Evolutionary conservation across 2,113 vertebrate genomes (phyloP).

Genomic region (Dascyllus trimaculatus): DNA sequence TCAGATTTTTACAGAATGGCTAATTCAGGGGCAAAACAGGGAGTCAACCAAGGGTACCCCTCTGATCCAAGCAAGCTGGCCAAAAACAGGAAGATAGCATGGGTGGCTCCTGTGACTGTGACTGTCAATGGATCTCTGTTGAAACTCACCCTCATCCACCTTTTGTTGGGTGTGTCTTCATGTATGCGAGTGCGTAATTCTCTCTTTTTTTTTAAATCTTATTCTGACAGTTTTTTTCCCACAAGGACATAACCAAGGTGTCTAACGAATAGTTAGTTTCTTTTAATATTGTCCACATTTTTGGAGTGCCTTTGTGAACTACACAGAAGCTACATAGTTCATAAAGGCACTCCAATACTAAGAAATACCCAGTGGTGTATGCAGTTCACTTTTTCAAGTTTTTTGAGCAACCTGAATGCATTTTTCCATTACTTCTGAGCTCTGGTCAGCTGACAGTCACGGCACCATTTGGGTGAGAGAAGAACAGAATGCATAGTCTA

Average conservation of each 20-base stretch:
- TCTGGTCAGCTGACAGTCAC: slow-evolving; percentile 37
- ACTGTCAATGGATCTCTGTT: neutral
- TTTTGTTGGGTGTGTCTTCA: neutral
- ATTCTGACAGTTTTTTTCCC: neutral
- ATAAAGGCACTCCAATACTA: too few species aligned
- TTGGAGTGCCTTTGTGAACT: neutral
- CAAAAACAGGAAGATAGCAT: neutral
- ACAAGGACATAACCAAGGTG: neutral
- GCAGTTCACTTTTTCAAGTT: slow-evolving; percentile 5
- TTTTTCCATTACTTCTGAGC: slow-evolving; percentile 21
- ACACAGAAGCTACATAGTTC: neutral
- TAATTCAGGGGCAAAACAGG: neutral
- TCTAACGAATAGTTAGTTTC: neutral
- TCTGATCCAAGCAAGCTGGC: neutral
- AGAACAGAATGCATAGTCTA: slow-evolving; percentile 63
- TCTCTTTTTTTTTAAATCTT: too few species aligned
- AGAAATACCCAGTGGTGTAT: neutral
- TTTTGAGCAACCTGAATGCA: slow-evolving; percentile 13
- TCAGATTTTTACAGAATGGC: neutral
- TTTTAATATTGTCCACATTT: neutral
- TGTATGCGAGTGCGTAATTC: too few species aligned
- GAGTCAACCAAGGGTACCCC: neutral
- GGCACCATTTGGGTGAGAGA: slow-evolving; percentile 35
- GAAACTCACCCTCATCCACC: neutral
- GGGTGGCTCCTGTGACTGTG: neutral